A percentile compares a stretch with the other conserved stretches of the same genome.
These are phyloP conservation scores for Salvelinus fontinalis DNA, from an alignment of 2,113 vertebrate genomes.

Conservation along the genomic window DNA sequence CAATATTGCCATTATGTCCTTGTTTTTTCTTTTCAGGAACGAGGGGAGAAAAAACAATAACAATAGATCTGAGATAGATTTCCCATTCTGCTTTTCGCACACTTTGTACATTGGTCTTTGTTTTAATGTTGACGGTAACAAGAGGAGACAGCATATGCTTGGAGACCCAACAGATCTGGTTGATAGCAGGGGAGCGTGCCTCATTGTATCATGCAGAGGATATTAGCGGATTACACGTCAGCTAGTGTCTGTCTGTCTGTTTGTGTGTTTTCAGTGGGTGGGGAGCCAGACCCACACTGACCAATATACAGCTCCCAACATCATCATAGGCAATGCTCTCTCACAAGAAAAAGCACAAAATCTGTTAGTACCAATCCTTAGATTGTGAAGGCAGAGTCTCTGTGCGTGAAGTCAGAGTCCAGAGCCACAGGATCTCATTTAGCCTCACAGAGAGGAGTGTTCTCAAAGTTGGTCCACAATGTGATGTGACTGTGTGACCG, in stretches of 20 bases:
- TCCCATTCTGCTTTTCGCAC: neutral
- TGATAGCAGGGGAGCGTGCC: neutral
- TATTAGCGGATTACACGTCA: conserved; percentile 7
- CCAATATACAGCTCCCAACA: too few species aligned
- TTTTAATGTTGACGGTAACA: conserved; percentile 8
- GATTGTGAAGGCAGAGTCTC: too few species aligned
- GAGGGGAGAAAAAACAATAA: neutral
- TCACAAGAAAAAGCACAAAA: too few species aligned
- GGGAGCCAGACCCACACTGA: neutral
- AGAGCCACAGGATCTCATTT: too few species aligned
- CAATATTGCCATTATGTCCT: conserved; percentile 26
- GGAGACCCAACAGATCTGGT: conserved; percentile 9
- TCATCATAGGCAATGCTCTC: too few species aligned
- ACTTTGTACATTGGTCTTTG: neutral
- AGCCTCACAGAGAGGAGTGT: too few species aligned
- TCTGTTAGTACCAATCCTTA: too few species aligned
- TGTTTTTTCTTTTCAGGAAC: conserved; percentile 14
- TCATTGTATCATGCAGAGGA: neutral
- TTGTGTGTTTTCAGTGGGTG: too few species aligned
- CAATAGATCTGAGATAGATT: neutral
- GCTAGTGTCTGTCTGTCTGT: neutral
- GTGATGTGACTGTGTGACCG: too few species aligned
- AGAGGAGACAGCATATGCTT: neutral
- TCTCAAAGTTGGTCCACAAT: too few species aligned
- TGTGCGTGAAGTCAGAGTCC: too few species aligned